These are phyloP conservation scores for Biston stratarius DNA, from an alignment of 2,888 invertebrate genomes.

Conservation along the genomic window DNA sequence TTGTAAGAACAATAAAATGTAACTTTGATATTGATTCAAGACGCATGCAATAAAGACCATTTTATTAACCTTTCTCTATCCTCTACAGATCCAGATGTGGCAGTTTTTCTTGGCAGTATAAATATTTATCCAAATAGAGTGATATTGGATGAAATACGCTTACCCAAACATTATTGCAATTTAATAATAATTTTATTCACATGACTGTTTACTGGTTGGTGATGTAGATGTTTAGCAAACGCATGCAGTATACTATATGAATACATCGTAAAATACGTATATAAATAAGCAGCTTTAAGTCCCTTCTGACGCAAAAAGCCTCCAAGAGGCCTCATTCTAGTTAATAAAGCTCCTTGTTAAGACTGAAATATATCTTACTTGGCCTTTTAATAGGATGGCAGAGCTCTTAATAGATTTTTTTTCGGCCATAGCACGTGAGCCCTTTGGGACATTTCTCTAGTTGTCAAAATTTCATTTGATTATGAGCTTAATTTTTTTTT, in stretches of 20 bases:
- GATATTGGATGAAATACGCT: not conserved
- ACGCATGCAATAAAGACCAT: not conserved
- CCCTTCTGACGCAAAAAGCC: not conserved
- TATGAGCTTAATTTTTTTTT: not conserved
- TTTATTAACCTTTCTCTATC: conserved; percentile 1
- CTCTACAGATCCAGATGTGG: not conserved
- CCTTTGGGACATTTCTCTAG: too few species aligned
- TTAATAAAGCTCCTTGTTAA: conserved; percentile 13
- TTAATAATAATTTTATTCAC: not conserved
- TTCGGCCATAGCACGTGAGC: too few species aligned
- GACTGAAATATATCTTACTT: conserved; percentile 5
- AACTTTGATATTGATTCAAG: not conserved
- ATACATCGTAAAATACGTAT: not conserved
- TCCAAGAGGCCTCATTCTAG: not conserved
- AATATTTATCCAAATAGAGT: conserved; percentile 7
- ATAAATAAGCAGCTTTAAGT: not conserved
- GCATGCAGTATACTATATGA: too few species aligned
- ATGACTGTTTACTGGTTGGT: not conserved
- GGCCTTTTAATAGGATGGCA: conserved; percentile 1
- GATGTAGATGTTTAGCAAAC: too few species aligned
- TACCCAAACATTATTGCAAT: not conserved
- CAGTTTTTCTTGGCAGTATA: not conserved
- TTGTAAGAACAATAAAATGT: not conserved
- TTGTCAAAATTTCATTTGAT: too few species aligned
- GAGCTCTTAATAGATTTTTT: not conserved